Base-by-base conservation (phyloP, 2,888 invertebrate species). In the Mythimna ferrago region DNA sequence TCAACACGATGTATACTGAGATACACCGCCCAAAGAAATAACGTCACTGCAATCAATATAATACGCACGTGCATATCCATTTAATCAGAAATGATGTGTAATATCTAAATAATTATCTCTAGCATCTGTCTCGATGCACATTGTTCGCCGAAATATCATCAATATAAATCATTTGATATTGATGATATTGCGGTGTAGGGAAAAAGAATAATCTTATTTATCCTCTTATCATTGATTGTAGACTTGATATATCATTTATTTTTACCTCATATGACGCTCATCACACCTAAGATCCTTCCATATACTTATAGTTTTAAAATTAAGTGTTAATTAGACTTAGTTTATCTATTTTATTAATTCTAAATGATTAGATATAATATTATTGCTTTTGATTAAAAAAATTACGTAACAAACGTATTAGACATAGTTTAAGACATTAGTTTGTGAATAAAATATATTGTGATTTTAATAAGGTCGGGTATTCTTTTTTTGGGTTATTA, bases 41-140 rank as follows among this genome's bases (percentile, higher is more conserved):
- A 10, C 35, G 10, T 4, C 19, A 19, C 14, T 44, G 21, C 16
- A 74, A 64, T 19, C 65, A 75, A 48, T 53, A 2, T 26, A 26
- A 26, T 19, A n/a, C 5, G 19, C n/a, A 19, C 3, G 32, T 32
- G 16, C 38, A 57, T 44, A 41, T 48, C 21, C 61, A 65, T 38
- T 81, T 57, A 66, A 58, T 81, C 57, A 60, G 54, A 76, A 69
- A 58, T 48, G 62, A 68, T 35, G 11, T 60, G 16, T 19, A 56
- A 54, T 81, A 65, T 65, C 38, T 51, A 21, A 44, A 65, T 54
- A 26, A 41, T 58, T 60, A 81, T 76, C 81, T 41, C 5, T 0
- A 48, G 19, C 10, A 44, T 57, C 44, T 57, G 56, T 56, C 35
- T 56, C 21, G 32, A 41, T 77, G 51, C 71, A 63, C 58, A 63